Conservation (phyloP, 1,140 invertebrate species). For the Dendroctonus valens region DNA sequence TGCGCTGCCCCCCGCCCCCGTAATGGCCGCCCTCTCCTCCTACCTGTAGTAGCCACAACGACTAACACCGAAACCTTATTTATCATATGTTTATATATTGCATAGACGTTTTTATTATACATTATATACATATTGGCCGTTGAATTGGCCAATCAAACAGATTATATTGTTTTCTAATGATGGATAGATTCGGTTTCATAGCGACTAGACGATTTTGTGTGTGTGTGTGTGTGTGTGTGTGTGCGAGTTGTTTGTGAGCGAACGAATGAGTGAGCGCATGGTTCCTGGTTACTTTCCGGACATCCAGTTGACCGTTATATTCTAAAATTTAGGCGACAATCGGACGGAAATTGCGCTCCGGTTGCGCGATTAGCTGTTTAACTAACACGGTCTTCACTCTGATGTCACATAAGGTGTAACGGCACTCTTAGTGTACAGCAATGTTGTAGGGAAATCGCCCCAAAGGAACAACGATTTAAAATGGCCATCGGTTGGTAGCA, state of each 20-base stretch:
- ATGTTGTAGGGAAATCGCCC: no score
- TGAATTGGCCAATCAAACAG: conserved; percentile 46
- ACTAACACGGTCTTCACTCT: no score
- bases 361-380: no score
- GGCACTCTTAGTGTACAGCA: no score
- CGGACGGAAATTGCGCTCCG: no score
- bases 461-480: no score
- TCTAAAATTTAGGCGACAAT: no score
- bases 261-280: conserved; percentile 1
- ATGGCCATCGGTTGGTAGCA: no score
- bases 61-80: conserved; percentile 46
- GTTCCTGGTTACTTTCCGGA: background rate
- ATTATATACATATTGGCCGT: conserved; percentile 46
- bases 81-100: conserved; percentile 48
- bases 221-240: conserved; percentile 7
- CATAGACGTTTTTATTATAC: conserved; percentile 47
- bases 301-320: background rate
- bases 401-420: no score
- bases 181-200: conserved; percentile 32
- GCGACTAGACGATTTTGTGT: conserved; percentile 32
- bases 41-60: conserved; percentile 50
- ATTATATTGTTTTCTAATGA: conserved; percentile 43
- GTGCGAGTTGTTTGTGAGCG: conserved; percentile 14
- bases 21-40: conserved; percentile 58
- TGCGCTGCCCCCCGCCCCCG: conserved; percentile 71